A percentile compares a stretch with the other conserved stretches of the same genome.
phyloP scores from a whole-genome alignment of 2,888 invertebrate genomes.

The Podabrus alpinus region DNA sequence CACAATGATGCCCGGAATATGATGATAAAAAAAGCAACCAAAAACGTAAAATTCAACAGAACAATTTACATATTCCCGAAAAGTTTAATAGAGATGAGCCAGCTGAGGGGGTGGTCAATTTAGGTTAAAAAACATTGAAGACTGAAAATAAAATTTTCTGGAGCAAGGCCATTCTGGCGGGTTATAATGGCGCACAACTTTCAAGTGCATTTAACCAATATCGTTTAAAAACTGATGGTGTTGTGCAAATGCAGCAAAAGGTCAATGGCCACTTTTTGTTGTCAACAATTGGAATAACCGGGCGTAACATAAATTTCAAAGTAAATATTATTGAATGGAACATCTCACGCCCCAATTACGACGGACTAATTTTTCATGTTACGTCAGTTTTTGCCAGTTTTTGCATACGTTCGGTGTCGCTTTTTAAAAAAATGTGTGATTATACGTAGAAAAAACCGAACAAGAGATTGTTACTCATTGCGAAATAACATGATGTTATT shows the following conservation, averaged over 20 bases:
- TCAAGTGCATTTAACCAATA: not conserved
- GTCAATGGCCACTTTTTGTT: not conserved
- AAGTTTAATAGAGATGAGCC: not conserved
- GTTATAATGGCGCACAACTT: not conserved
- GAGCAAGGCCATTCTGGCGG: not conserved
- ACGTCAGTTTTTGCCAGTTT: not conserved
- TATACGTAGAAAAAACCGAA: not conserved
- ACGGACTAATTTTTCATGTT: not conserved
- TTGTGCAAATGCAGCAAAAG: not conserved
- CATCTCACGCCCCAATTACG: not conserved
- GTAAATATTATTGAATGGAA: not conserved
- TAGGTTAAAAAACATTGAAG: not conserved
- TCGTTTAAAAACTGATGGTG: not conserved
- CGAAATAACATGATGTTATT: not conserved
- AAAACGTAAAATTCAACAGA: not conserved
- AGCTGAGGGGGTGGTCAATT: not conserved
- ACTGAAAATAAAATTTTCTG: not conserved
- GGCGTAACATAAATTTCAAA: not conserved
- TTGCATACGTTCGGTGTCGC: not conserved
- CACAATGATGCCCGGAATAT: not conserved
- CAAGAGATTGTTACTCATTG: not conserved
- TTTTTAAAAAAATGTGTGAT: not conserved
- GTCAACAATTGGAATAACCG: not conserved
- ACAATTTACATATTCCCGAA: not conserved
- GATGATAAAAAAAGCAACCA: not conserved